Base-by-base conservation (phyloP, 2,888 invertebrate genomes). In the Pterostichus niger region DNA sequence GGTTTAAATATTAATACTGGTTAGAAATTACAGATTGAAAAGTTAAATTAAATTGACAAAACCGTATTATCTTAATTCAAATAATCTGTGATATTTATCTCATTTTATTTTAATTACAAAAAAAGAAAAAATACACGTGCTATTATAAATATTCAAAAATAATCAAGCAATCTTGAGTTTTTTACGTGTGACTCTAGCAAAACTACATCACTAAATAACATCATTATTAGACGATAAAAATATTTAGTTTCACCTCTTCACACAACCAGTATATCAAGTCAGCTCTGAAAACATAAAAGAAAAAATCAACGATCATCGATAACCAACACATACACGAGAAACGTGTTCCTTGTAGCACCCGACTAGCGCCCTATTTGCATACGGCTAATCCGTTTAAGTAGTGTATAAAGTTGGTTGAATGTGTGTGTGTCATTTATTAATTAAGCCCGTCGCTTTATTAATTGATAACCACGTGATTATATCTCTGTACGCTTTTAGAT, bases 381-480 rank as follows among this genome's bases (percentile, higher is more conserved):
- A 75, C 52, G 73, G n/a, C 75, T 75, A 75, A 75, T 75, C 54
- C 75, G 52, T 75, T 75, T 75, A 75, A 75, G 77, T 40, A 54
- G 52, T 80, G 68, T 68, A 52, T 80, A 71, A n/a, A 71, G 80
- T 80, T 49, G 33, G 71, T 80, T 24, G 52, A 71, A 44, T 49
- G 71, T 80, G 77, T 64, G 49, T 61, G 79, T 68, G 79, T 79
- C 79, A 79, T 64, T 79, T 64, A 79, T 79, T 79, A 79, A 79
- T 79, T 79, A 79, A 64, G 68, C 61, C 61, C 64, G 46, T 68
- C 79, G 61, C 79, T 61, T 79, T 79, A 79, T 79, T 79, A 79
- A 79, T 64, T 64, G 77, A 77, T 77, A 77, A 79, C 49, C 49
- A 13, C 9, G 17, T 46, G 79, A 79, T 79, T 79, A 64, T 46